These are phyloP conservation scores for Trichomalopsis sarcophagae DNA, from an alignment of 1,140 invertebrate genomes.

Conservation along the genomic window DNA sequence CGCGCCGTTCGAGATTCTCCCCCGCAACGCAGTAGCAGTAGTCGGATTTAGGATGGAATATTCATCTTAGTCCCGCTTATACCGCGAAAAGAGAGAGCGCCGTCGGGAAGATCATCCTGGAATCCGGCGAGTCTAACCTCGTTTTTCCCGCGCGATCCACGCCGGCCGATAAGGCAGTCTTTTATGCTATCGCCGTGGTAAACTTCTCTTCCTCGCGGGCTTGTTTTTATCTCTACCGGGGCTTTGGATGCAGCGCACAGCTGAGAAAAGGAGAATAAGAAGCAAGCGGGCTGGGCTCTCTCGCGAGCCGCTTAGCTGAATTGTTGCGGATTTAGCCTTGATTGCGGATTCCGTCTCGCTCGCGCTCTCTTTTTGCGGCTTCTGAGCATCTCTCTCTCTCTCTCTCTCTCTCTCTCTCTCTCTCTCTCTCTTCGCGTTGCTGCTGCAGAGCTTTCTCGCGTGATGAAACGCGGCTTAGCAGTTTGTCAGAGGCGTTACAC, in stretches of 20 bases:
- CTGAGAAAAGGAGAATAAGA: not conserved
- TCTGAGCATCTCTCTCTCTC: not conserved
- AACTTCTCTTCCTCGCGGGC: not conserved
- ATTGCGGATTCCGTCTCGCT: constrained; percentile 26
- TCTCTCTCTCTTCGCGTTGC: not conserved
- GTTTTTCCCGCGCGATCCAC: not conserved
- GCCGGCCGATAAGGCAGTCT: constrained; percentile 11
- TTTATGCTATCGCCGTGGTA: constrained; percentile 22
- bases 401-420: too few relatives aligned
- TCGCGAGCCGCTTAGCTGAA: constrained; percentile 13
- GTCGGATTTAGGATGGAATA: constrained; percentile 70
- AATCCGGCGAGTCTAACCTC: not conserved
- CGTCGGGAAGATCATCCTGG: not conserved
- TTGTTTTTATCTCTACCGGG: constrained; percentile 15
- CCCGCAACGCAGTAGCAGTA: constrained; percentile 51
- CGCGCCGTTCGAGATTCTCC: constrained; percentile 56
- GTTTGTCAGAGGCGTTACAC: too few relatives aligned
- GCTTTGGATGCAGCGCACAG: not conserved
- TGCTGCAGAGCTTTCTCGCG: not conserved
- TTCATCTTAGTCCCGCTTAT: constrained; percentile 65
- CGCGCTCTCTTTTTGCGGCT: too few relatives aligned
- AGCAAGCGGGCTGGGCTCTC: not conserved
- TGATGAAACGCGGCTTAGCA: not conserved
- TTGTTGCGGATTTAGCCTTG: constrained; percentile 28
- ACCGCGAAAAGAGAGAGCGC: not conserved